Evolutionary conservation across 1,140 invertebrate species (phyloP), one percentile per base, ranked within the genome.

Genomic region (Drosophila guanche): DNA sequence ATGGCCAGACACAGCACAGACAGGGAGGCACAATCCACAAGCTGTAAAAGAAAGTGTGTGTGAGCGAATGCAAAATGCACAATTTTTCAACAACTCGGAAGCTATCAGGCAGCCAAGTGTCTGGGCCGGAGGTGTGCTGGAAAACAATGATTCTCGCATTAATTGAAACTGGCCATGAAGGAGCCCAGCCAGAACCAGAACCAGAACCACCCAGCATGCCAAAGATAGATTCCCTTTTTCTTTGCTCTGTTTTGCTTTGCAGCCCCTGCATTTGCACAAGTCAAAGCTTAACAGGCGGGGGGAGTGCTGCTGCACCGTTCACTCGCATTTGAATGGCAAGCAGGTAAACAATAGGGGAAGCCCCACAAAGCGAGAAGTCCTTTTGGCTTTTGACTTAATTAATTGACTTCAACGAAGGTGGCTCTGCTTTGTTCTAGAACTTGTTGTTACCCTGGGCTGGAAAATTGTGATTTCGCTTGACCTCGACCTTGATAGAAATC

Each of bases 361-460:
- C 12, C 50, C 20, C 23, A 45, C 50, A 40, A 10, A 3, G 6
- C 20, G n/a, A 37, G 3, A 41, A 3, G 22, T 20, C 43, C 25
- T 68, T 41, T 68, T 68, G 62, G 25, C 50, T 55, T 67, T 68
- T 47, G 50, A 67, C 43, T 67, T 68, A 56, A 68, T 68, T 68
- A 68, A 68, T 68, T 55, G 46, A 16, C 23, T 52, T 41, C 16
- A 20, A 7, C 12, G 6, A 37, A 45, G 10, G 16, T 20, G 16
- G 10, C 33, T 12, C 10, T 12, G 33, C 33, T 37, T 37, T 37
- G 3, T 37, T 12, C 3, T 4, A 37, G 33, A 3, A 12, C 33
- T 10, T 12, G 8, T 0, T 10, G 8, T 1, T 37, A 37, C 33
- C 33, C 10, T 37, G 10, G 10, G 4, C 33, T 33, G 29, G 7